phyloP scores from a whole-genome alignment of 2,888 invertebrate species.

The Xestia c-nigrum region DNA sequence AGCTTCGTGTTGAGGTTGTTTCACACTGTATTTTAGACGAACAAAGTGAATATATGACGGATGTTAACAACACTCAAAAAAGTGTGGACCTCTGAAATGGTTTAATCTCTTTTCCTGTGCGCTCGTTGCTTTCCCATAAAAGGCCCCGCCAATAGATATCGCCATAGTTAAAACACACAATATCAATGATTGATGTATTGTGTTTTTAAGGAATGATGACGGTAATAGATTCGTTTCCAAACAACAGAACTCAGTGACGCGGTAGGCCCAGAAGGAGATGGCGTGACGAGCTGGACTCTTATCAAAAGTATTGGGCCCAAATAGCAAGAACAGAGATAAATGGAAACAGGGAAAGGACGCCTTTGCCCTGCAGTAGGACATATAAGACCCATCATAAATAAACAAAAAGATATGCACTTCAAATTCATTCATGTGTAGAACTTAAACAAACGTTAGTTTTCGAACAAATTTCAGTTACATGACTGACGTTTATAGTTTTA shows the following conservation, averaged over 20 bases:
- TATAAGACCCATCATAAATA: too few species aligned
- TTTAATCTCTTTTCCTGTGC: background rate
- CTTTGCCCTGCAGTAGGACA: too few species aligned
- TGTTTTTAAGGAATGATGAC: too few species aligned
- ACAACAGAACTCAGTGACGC: too few species aligned
- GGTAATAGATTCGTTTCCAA: too few species aligned
- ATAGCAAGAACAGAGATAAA: too few species aligned
- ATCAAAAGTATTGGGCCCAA: too few species aligned
- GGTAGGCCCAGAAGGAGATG: too few species aligned
- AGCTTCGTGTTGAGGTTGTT: too few species aligned
- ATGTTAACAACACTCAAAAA: background rate
- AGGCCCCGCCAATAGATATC: too few species aligned
- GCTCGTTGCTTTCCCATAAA: background rate
- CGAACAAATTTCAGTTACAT: slow-evolving; percentile 12
- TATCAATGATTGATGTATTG: background rate
- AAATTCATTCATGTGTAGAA: background rate
- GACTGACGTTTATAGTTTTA: slow-evolving; percentile 5
- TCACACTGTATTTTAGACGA: background rate
- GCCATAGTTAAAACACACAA: background rate
- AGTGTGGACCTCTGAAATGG: background rate
- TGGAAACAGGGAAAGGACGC: too few species aligned
- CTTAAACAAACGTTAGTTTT: slow-evolving; percentile 1
- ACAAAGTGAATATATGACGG: background rate
- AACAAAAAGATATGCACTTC: background rate
- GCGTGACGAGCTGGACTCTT: too few species aligned